Conservation (phyloP, 1,140 invertebrate genomes). For the Galleria mellonella region DNA sequence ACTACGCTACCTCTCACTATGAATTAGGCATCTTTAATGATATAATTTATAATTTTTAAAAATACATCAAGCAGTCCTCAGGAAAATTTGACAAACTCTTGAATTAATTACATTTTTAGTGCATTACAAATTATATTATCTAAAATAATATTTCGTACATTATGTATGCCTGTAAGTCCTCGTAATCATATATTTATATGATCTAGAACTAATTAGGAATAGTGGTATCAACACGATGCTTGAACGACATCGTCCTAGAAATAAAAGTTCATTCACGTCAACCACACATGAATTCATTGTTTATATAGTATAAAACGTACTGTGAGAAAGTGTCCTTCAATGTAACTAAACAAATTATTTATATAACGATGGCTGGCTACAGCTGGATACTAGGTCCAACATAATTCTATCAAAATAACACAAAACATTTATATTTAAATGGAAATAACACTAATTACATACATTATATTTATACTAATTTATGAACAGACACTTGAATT, state of each 20-base stretch:
- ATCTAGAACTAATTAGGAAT: constrained; percentile 68
- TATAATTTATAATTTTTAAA: constrained; percentile 51
- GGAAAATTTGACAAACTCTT: constrained; percentile 25
- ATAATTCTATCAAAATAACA: constrained; percentile 39
- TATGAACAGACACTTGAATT: constrained; percentile 35
- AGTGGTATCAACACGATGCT: constrained; percentile 23
- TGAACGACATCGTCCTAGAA: constrained; percentile 7
- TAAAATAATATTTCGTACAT: constrained; percentile 8
- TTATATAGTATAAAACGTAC: constrained; percentile 13
- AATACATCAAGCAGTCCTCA: constrained; percentile 38
- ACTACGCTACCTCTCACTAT: constrained; percentile 68
- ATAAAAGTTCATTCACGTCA: constrained; percentile 9
- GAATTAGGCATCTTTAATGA: constrained; percentile 50
- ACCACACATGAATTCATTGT: constrained; percentile 4
- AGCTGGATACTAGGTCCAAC: constrained; percentile 28
- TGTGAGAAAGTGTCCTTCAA: background rate
- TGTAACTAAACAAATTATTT: constrained; percentile 13
- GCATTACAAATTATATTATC: constrained; percentile 15
- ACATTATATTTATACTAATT: constrained; percentile 43
- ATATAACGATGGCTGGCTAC: constrained; percentile 14
- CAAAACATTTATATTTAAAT: constrained; percentile 42
- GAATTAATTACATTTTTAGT: constrained; percentile 17
- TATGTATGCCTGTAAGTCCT: constrained; percentile 15
- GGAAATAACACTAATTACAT: constrained; percentile 51
- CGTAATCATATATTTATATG: constrained; percentile 68